These are phyloP conservation scores for Zootoca vivipara DNA, from an alignment of 2,113 vertebrate species.

Conservation along the genomic window DNA sequence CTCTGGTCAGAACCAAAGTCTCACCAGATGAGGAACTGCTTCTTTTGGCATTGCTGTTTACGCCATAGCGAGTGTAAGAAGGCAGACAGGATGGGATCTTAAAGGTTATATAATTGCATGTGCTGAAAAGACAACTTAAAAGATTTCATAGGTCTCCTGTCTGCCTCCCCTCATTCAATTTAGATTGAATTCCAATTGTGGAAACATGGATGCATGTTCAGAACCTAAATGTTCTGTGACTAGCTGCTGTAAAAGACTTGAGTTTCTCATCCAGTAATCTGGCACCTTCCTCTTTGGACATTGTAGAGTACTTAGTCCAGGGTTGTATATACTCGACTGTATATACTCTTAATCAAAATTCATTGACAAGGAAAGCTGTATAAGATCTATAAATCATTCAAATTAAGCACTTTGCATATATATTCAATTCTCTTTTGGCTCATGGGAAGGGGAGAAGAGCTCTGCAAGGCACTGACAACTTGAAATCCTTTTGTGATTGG, in stretches of 20 bases:
- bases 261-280: constrained; percentile 49
- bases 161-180: constrained; percentile 30
- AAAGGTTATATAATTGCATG: constrained; percentile 18
- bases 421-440: background rate
- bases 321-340: background rate
- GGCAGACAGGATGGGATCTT: constrained; percentile 40
- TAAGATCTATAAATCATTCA: background rate
- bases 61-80: constrained; percentile 19
- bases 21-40: constrained; percentile 31
- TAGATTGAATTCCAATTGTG: constrained; percentile 35
- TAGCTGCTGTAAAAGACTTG: constrained; percentile 35
- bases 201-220: constrained; percentile 39
- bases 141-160: constrained; percentile 10
- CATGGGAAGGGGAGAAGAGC: background rate
- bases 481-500: background rate
- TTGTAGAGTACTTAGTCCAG: background rate
- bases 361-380: background rate
- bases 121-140: constrained; percentile 34
- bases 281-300: constrained; percentile 29
- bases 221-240: constrained; percentile 48
- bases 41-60: background rate
- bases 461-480: constrained; percentile 1
- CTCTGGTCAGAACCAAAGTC: constrained; percentile 28
- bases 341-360: background rate
- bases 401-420: background rate